Base-by-base conservation (phyloP, 2,888 invertebrate genomes). In the Bombyx huttoni region DNA sequence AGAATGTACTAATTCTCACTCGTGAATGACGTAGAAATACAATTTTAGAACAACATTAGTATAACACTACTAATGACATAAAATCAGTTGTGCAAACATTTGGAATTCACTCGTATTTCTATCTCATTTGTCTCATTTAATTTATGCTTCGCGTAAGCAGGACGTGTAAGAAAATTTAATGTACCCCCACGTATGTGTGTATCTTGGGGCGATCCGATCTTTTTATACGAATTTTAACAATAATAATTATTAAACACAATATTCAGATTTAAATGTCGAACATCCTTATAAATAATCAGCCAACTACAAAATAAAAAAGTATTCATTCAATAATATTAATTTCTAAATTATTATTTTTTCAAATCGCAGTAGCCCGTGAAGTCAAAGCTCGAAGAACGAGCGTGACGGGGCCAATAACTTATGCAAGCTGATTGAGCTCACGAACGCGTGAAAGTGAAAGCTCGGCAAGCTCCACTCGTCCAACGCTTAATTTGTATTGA, bases 361-460 rank as follows among this genome's bases (percentile, higher is more conserved):
- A 24, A 24, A 24, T 24, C 2, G 24, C 24, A 3, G 24, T 24
- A 24, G 5, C 24, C 24, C 5, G 24, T 24, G 24, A 3, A 24
- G 3, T 24, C 24, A 40, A 49, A 49, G 52, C 49, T 47, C 46
- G 34, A 33, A 34, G 53, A 60, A 53, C 57, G 54, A 57, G 57
- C 64, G 62, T 67, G 70, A 64, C 57, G 59, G 57, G 61, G 55
- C 52, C 58, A 58, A 57, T 59, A 59, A 55, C 59, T 73, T 77
- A 73, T 59, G 73, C 64, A 72, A 77, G 62, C 58, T 53, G 60
- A 55, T 55, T 57, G 57, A 57, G 55, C 50, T 33, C 51, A 59
- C 58, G 40, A 54, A 61, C 68, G 70, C 68, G 71, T 63, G 76
- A 81, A 77, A 81, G 82, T 80, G 82, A 82, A 81, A 82, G 80